Evolutionary conservation across 2,888 invertebrate species (phyloP).

Genomic region (Colletes collaris): DNA sequence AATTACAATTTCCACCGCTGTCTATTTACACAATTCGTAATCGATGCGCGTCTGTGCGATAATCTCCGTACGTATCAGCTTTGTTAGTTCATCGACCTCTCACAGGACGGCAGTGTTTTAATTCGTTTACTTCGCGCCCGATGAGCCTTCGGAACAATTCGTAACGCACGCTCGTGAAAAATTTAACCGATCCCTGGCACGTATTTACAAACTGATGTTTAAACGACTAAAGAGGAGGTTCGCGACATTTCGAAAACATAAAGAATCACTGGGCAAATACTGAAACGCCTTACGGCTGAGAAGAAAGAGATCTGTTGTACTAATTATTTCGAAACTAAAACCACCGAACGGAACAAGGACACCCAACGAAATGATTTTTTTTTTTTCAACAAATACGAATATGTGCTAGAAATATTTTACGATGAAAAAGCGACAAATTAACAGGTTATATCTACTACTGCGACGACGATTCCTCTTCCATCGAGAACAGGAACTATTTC

Average conservation of each 20-base stretch:
- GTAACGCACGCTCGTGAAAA: background rate
- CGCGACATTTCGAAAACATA: background rate
- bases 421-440: background rate
- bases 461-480: conserved; percentile 25
- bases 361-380: background rate
- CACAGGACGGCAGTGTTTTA: conserved; percentile 64
- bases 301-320: conserved; percentile 2
- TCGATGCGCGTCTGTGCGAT: conserved; percentile 25
- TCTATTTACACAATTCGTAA: conserved; percentile 36
- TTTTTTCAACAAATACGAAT: background rate
- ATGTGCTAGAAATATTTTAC: no score
- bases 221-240: background rate
- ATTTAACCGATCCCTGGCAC: conserved; percentile 14
- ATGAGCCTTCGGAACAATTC: conserved; percentile 4
- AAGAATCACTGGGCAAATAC: conserved; percentile 32
- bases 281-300: background rate
- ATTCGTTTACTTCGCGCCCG: conserved; percentile 46
- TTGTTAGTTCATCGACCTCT: conserved; percentile 23
- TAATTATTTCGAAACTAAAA: background rate
- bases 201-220: conserved; percentile 12
- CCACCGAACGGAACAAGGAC: background rate
- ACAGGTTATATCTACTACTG: background rate
- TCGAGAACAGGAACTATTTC: conserved; percentile 45
- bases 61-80: background rate
- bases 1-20: conserved; percentile 25